phyloP scores from a whole-genome alignment of 1,140 invertebrate species.

The Hyphantria cunea region DNA sequence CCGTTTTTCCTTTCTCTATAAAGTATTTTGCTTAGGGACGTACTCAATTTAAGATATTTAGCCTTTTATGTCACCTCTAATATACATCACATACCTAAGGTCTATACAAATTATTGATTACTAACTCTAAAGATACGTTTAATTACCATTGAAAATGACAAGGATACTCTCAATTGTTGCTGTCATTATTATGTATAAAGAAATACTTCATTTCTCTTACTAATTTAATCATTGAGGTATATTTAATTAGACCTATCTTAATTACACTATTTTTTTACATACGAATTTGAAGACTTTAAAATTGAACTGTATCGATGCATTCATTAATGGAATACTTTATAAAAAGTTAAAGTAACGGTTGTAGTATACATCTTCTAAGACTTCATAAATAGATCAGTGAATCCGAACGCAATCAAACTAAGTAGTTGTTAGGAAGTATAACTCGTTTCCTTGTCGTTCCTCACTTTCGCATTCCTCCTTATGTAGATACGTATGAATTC shows the following conservation, averaged over 20 bases:
- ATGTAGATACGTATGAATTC: constrained; percentile 48
- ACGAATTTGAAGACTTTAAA: no score
- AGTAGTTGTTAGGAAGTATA: constrained; percentile 17
- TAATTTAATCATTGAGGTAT: no score
- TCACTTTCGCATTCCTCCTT: constrained; percentile 51
- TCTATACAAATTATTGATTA: constrained; percentile 5
- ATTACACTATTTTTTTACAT: no score
- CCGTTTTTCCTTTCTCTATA: constrained; percentile 40
- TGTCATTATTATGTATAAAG: no score
- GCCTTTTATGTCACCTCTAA: constrained; percentile 29
- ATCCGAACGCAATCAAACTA: constrained; percentile 23
- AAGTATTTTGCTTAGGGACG: constrained; percentile 42
- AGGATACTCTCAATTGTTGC: no score
- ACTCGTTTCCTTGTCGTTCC: constrained; percentile 35
- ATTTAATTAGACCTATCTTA: no score
- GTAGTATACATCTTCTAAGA: neutral
- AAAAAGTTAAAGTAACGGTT: neutral
- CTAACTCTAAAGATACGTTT: no score
- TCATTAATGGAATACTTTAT: no score
- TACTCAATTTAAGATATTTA: constrained; percentile 35
- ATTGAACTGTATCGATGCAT: no score
- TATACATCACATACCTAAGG: constrained; percentile 12
- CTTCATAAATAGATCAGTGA: constrained; percentile 1
- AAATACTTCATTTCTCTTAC: no score
- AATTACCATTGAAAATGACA: no score